Base-by-base conservation (phyloP, 2,888 invertebrate species). In the Pherbina coryleti region DNA sequence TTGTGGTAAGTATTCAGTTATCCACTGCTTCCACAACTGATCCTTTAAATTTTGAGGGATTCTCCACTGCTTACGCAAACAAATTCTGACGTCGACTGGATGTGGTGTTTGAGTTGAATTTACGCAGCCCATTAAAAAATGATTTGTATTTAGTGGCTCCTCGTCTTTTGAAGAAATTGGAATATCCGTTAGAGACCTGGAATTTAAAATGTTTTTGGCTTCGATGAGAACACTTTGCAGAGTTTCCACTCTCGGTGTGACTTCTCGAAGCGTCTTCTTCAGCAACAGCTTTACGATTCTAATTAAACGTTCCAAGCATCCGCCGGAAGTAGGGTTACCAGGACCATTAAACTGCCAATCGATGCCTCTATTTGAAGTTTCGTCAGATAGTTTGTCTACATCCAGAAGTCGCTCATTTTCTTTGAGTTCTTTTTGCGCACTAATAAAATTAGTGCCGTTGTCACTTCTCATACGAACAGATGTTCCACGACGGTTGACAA, bases 81-180 rank as follows among this genome's bases (percentile, higher is more conserved):
- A 77, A 25, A 71, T 14, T 14, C 53, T 74, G 5, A 69, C 67
- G 25, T 78, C 75, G 0, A n/a, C 37, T 11, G 37, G 55, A 37
- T 57, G n/a, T 14, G 80, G 80, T 3, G 79, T 77, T 37, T 81
- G 80, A 14, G 76, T 76, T 25, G 70, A 70, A 17, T 69, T 79
- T 44, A 79, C 14, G 25, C 76, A 73, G n/a, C 79, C 80, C 19
- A 81, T 31, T 31, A 82, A 37, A 64, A 80, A 82, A 25, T 79
- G 81, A 53, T 81, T 82, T 28, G 79, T 79, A 67, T 81, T 82
- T 3, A 79, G 22, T 9, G 78, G 81, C 19, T 81, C 79, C 3
- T 80, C 78, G 5, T 70, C 72, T 7, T 57, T 74, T 9, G 77
- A 9, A 22, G 78, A 17, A 8, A 82, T 19, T 11, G 78, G 81